These are phyloP conservation scores for Drosophila pandora DNA, from an alignment of 1,140 invertebrate species.

Conservation along the genomic window DNA sequence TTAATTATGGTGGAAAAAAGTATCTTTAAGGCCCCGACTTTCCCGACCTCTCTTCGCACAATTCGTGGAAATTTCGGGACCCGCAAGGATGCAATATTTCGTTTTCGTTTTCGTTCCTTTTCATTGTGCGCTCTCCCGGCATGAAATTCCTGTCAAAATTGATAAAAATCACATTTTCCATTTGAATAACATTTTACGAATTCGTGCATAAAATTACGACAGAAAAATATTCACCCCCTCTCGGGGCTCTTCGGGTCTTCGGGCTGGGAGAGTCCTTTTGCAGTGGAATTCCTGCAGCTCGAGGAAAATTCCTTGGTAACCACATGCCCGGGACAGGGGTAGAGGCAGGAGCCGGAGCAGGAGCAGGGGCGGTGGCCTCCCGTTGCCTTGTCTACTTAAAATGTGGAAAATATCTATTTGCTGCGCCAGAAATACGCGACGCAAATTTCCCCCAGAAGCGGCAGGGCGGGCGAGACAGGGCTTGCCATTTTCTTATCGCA, in stretches of 20 bases:
- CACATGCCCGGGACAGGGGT: conserved; percentile 49
- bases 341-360: too few species aligned
- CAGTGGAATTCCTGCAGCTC: conserved; percentile 74
- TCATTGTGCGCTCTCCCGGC: conserved; percentile 46
- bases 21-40: conserved; percentile 18
- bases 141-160: conserved; percentile 83
- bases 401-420: conserved; percentile 81
- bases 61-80: conserved; percentile 26
- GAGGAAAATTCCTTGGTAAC: conserved; percentile 67
- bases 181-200: conserved; percentile 84
- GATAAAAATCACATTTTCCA: conserved; percentile 84
- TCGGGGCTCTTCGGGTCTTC: background rate
- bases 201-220: conserved; percentile 83
- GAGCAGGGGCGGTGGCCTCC: background rate
- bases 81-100: conserved; percentile 36
- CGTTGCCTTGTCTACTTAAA: conserved; percentile 71
- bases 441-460: conserved; percentile 35
- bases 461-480: background rate
- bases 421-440: conserved; percentile 65
- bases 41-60: conserved; percentile 24
- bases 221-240: conserved; percentile 20
- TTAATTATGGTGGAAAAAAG: background rate
- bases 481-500: conserved; percentile 70
- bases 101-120: conserved; percentile 36
- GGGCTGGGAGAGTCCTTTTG: conserved; percentile 12